These are phyloP conservation scores for Lepidochrysops patricia DNA, from an alignment of 2,888 invertebrate genomes.

Conservation along the genomic window DNA sequence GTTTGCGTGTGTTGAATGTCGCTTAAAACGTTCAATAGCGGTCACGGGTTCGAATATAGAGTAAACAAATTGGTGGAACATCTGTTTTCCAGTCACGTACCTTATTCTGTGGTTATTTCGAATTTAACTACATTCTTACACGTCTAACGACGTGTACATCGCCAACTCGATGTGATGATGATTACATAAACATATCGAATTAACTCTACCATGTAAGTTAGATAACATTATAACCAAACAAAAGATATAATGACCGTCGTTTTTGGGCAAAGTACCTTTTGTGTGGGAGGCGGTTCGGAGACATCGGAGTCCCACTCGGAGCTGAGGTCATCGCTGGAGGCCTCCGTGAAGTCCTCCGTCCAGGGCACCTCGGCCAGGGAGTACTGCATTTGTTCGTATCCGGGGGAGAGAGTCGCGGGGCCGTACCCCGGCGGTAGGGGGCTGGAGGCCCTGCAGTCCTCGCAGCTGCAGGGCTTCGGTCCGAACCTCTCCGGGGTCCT, in stretches of 20 bases:
- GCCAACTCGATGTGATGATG: background rate
- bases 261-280: slow-evolving; percentile 40
- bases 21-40: background rate
- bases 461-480: slow-evolving; percentile 62
- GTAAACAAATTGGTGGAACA: background rate
- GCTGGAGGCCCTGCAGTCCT: slow-evolving; percentile 68
- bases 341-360: slow-evolving; percentile 87
- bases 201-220: too few species aligned
- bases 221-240: background rate
- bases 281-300: slow-evolving; percentile 69
- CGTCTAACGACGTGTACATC: background rate
- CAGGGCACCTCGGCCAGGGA: slow-evolving; percentile 84
- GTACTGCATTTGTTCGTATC: slow-evolving; percentile 88
- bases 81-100: background rate
- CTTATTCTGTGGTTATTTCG: background rate
- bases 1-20: background rate
- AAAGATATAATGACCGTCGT: background rate
- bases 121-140: background rate
- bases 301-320: slow-evolving; percentile 94
- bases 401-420: slow-evolving; percentile 66
- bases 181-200: background rate
- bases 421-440: slow-evolving; percentile 66
- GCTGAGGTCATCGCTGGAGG: slow-evolving; percentile 92
- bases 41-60: slow-evolving; percentile 1
- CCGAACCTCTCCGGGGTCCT: slow-evolving; percentile 46